These are phyloP conservation scores for Paralichthys olivaceus DNA, from an alignment of 2,113 vertebrate genomes.

Conservation along the genomic window DNA sequence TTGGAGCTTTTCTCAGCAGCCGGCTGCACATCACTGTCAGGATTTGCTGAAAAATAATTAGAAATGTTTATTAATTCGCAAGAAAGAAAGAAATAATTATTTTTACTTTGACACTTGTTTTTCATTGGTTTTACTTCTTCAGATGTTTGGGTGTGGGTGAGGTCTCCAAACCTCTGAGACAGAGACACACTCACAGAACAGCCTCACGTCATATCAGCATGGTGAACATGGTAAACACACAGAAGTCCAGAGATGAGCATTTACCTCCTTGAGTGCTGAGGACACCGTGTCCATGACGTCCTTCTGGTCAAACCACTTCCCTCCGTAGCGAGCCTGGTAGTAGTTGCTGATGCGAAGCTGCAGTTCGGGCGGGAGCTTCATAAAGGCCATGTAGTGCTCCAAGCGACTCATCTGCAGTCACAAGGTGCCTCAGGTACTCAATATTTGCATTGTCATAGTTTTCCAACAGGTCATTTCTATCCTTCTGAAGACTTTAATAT, in stretches of 20 bases:
- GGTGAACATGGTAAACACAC: too few species aligned
- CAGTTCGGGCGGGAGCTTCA: constrained; percentile 80
- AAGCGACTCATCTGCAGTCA: constrained; percentile 74
- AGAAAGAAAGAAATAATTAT: too few species aligned
- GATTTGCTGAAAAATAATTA: constrained; percentile 65
- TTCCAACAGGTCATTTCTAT: too few species aligned
- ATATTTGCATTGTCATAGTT: too few species aligned
- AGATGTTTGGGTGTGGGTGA: too few species aligned
- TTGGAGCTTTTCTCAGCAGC: constrained; percentile 72
- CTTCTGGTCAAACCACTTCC: constrained; percentile 80
- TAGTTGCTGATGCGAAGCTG: constrained; percentile 78
- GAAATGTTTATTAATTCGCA: too few species aligned
- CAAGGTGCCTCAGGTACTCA: too few species aligned
- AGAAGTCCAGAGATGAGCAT: neutral
- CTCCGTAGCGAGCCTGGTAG: constrained; percentile 78
- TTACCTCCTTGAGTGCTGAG: constrained; percentile 75
- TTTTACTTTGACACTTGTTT: neutral
- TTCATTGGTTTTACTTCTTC: neutral
- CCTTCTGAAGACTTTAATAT: too few species aligned
- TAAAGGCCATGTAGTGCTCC: constrained; percentile 79
- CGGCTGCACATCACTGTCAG: constrained; percentile 62
- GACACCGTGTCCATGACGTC: constrained; percentile 79
- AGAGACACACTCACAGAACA: neutral
- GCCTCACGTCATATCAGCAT: too few species aligned
- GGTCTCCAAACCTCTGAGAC: neutral